Evolutionary conservation across 2,797 vertebrate genomes (phyloP).

Genomic region (Falco columbarius): DNA sequence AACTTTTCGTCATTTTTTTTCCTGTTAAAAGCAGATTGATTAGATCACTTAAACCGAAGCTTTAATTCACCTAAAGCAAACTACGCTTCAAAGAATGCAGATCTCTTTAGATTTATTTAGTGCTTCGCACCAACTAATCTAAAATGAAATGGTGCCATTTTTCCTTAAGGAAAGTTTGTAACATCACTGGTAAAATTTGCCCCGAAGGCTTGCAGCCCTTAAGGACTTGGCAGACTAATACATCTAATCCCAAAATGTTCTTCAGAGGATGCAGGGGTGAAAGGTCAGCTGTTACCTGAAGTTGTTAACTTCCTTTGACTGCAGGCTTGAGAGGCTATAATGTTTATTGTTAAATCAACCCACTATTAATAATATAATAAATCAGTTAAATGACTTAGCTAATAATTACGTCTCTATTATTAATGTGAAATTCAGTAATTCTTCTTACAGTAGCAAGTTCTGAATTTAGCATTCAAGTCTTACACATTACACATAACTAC

Average conservation of each 20-base stretch:
- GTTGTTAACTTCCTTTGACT: background rate
- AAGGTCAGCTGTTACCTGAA: background rate
- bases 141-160: background rate
- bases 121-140: background rate
- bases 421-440: background rate
- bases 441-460: background rate
- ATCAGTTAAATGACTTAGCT: background rate
- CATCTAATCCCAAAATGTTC: background rate
- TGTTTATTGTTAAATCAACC: background rate
- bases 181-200: background rate
- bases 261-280: background rate
- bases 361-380: background rate
- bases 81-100: background rate
- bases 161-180: background rate
- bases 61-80: background rate
- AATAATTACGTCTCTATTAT: background rate
- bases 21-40: background rate
- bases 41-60: background rate
- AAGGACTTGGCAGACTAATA: background rate
- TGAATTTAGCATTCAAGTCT: background rate
- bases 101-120: background rate
- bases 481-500: background rate
- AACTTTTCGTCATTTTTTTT: background rate
- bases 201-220: background rate
- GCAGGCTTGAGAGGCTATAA: background rate